Evolutionary conservation across 1,140 invertebrate genomes (phyloP), one percentile per base, ranked within the genome.

Genomic region (Eufriesea mexicana): DNA sequence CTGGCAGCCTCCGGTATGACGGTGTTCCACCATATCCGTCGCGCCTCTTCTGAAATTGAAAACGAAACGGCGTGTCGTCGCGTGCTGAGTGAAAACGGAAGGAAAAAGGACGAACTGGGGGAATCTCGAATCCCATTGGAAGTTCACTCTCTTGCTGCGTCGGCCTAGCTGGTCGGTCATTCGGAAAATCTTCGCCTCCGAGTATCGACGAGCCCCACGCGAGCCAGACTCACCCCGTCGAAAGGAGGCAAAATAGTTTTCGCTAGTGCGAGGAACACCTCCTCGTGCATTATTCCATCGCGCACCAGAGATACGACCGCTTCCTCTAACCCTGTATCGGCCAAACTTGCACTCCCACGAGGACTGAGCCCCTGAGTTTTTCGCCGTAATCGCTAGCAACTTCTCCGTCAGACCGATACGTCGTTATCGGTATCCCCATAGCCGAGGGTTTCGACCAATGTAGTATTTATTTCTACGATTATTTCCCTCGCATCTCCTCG

Each of bases 161-260:
- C 54, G 74, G 54, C 49, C 70, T 73, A 64, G 66, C 61, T 70
- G 61, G 51, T 67, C 83, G 83, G 70, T 84, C 83, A 80, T 68
- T 74, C 83, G 83, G 83, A 84, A 84, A 84, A 84, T 79, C 82
- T 83, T 70, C 55, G 28, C 45, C 64, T 82, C n/a, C 18, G 25
- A 72, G 76, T 79, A 64, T 79, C 75, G 57, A n/a, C 45, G 47
- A 62, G 28, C n/a, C 66, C 25, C 49, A 4, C 61, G 61, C 28
- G 28, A 51, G 28, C 25, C 25, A 25, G n/a, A n/a, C 7, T 0
- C 16, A 2, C 16, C 16, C 62, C 18, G 18, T 35, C 47, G 23
- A 45, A 61, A 62, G 45, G 20, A 68, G 2, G 47, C 28, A n/a
- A 78, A 70, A 62, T 54, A 78, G 70, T 55, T 74, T 49, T 61